Base-by-base conservation (phyloP, 2,113 vertebrate species). In the Hemiprocne comata region DNA sequence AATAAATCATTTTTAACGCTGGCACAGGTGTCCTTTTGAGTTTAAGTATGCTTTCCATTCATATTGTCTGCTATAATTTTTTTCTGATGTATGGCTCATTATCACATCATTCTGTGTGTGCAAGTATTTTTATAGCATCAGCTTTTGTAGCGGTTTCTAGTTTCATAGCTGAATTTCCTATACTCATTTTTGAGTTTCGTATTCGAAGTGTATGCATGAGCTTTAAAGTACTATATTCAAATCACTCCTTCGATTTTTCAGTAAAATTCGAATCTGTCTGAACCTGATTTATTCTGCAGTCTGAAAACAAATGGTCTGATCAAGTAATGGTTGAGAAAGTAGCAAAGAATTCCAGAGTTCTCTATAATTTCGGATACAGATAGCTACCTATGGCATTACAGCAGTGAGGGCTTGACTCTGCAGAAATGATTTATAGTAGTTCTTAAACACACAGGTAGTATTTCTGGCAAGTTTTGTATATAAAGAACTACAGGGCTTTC, bases 31-130 rank as follows among this genome's bases (percentile, higher is more conserved):
- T 89, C 73, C 65, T 96, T 96, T 96, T 95, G 87, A 93, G 31
- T 89, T 91, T 95, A 95, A 97, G 69, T 85, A 83, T 73, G 87
- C 92, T 94, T 97, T 96, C 80, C 2, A 5, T 94, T 95, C 92
- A 76, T 89, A 81, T 90, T 94, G 79, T 93, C 80, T 91, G 66
- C 60, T 96, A 44, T 91, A 91, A 55, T 94, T 94, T 97, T 95
- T 96, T 96, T 92, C 70, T 80, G 51, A 95, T 87, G 54, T 75
- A 69, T 90, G 54, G 79, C 77, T 97, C 94, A 96, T 97, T 97
- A 93, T 94, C 91, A 87, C 55, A 91, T 95, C 82, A 71, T 90
- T 93, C 87, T 97, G 73, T 91, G 28, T 55, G 60, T 79, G 71
- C 66, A 95, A 72, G 67, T 94, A 46, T 91, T 81, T 85, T 92